Evolutionary conservation across 2,888 invertebrate species (phyloP), one percentile per base, ranked within the genome.

Genomic region (Scaptomyza flava): DNA sequence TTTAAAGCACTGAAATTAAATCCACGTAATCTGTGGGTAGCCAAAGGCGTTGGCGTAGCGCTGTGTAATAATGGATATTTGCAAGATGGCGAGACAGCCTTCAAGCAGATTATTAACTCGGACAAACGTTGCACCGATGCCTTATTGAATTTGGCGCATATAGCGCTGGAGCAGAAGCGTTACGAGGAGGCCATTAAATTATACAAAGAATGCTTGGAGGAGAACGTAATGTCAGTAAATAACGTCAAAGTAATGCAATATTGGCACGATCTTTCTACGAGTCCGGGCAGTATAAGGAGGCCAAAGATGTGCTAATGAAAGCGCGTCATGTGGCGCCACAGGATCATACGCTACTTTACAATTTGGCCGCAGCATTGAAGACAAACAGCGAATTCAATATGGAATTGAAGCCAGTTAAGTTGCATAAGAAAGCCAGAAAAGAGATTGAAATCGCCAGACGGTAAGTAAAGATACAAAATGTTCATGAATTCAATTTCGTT

Each of bases 31-130:
- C 2, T 70, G 23, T 81, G 81, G 68, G 84, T 84, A 6, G 66
- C 67, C 6, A 83, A 79, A 31, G 81, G 81, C 7, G 53, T 81
- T 2, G 84, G 68, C n/a, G 66, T 63, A 6, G 53, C 41, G 0
- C 27, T 81, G 0, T 33, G 63, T 4, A 20, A 2, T 0, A n/a
- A 30, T 1, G 50, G 57, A 0, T 3, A 36, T 0, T 6, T 54
- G 2, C 0, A 20, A 0, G 51, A 53, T 2, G 59, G 38, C 6
- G 34, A 54, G 33, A 2, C 12, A 0, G 42, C 72, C 3, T 84
- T 79, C 12, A 68, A 58, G 41, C 41, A 56, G 27, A 64, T 81
- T 27, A 6, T 47, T 1, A 53, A 68, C 12, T 27, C 52, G 0
- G 36, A 46, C 9, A 52, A 51, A 2, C 23, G n/a, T 3, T 70